Evolutionary conservation across 2,888 invertebrate genomes (phyloP), one percentile per base, ranked within the genome.

Genomic region (Furcula furcula): DNA sequence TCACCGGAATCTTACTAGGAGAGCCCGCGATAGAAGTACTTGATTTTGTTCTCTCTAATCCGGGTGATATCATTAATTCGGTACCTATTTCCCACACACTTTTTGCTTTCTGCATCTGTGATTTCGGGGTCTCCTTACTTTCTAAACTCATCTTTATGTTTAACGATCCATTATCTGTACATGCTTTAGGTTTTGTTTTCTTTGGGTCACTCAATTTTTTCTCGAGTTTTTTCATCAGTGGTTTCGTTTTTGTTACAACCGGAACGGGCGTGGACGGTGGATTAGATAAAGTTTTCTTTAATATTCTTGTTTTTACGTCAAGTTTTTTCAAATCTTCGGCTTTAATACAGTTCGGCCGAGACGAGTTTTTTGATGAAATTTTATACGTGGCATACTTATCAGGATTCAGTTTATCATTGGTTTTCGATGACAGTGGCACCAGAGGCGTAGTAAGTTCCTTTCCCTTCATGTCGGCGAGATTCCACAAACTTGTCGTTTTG

Each of bases 1-100:
- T 88, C 82, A 92, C 90, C 65, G 92, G 92, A 75, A 92, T 92
- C 82, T 91, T 91, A 66, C 91, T 91, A 29, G 89, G 88, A 80
- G 90, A 90, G 55, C 89, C 85, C 77, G 90, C 76, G 80, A 89
- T 88, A 87, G 87, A 88, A 81, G 87, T 87, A 27, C 80, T 82
- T 31, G 89, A 89, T 60, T 73, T 85, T 15, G 89, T 89, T 60
- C 89, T 80, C 62, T 89, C 88, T 56, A 89, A 70, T 53, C 69
- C 76, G 22, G 83, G 65, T 48, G 73, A 60, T 50, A 83, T 66
- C 42, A 83, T 60, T 20, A 71, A 58, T 59, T 85, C 85, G 38
- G 81, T 88, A 41, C 89, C 84, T 54, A 90, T 76, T 74, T 90
- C 90, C 88, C 89, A 90, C 44, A 89, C 89, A 50, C 90, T 90